Evolutionary conservation across 2,113 vertebrate species (phyloP), one percentile per base, ranked within the genome.

Genomic region (Psophia crepitans): DNA sequence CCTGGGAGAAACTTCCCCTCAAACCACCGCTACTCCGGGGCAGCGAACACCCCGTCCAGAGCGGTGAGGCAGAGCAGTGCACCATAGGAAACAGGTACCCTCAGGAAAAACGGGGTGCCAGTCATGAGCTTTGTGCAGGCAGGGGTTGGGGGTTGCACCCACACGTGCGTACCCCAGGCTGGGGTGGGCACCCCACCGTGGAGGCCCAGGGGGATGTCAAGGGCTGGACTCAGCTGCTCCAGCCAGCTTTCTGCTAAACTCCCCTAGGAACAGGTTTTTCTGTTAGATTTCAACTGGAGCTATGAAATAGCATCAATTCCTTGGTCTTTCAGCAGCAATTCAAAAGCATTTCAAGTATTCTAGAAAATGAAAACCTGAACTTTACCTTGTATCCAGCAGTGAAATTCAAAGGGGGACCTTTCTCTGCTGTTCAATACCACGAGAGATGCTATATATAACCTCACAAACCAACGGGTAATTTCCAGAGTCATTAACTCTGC

Each of bases 401-500:
- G 89, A 87, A 69, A 96, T 92, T 89, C 88, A 90, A 89, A 89
- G 26, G 32, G 56, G 28, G 23, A 66, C 79, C 76, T 92, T 84
- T 78, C 18, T 75, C 64, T 83, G 66, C 78, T 78, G 61, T 81
- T 94, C 63, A 44, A 41, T 57, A 94, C 95, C 95, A 89, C 69
- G 80, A 90, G 24, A 78, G 37, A 61, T 2, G 6, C 95, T 96
- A 94, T 93, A 94, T 90, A 96, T 92, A 97, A 92, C 87, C 94
- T 90, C 88, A 70, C 93, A 92, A 94, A 87, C 94, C 92, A 78
- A 56, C 49, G 16, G 26, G 85, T 87, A 89, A 89, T 94, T 94
- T 93, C 73, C 89, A 96, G 92, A 82, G 80, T 79, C 86, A 65
- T 96, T 97, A 96, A 57, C 95, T 57, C 97, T 37, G 92, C 89